phyloP scores from a whole-genome alignment of 2,888 invertebrate genomes.

The Heteromyza rotundicornis region DNA sequence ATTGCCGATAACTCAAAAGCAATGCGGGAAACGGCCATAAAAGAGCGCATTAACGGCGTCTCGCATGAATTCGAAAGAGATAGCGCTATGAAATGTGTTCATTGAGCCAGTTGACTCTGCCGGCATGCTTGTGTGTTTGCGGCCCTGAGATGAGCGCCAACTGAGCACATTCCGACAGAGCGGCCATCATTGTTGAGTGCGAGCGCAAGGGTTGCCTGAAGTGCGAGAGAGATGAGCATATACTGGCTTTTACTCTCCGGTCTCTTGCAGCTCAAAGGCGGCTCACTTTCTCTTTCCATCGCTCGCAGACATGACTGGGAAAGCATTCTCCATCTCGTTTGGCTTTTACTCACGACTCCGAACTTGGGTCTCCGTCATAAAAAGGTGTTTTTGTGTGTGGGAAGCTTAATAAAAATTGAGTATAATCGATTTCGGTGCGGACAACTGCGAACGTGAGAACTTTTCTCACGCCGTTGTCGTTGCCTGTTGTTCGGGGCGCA shows the following conservation, averaged over 20 bases:
- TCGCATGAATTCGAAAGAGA: slow-evolving; percentile 37
- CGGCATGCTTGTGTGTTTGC: neutral
- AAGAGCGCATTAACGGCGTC: slow-evolving; percentile 24
- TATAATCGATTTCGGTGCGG: slow-evolving; percentile 49
- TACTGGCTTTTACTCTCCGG: too few relatives aligned
- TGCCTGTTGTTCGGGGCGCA: neutral
- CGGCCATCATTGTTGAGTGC: slow-evolving; percentile 32
- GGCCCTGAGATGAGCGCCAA: neutral
- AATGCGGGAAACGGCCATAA: slow-evolving; percentile 37
- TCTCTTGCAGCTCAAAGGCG: too few relatives aligned
- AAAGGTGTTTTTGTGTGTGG: slow-evolving; percentile 44
- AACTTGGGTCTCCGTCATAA: slow-evolving; percentile 39
- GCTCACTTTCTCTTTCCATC: slow-evolving; percentile 18
- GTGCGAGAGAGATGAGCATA: neutral
- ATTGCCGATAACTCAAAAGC: slow-evolving; percentile 58
- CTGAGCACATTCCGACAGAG: neutral
- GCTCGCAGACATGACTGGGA: slow-evolving; percentile 9
- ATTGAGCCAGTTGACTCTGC: slow-evolving; percentile 11
- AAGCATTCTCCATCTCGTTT: neutral
- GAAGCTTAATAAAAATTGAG: slow-evolving; percentile 47
- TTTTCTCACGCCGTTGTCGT: slow-evolving; percentile 1
- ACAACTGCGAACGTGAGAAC: too few relatives aligned
- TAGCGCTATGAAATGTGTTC: slow-evolving; percentile 15
- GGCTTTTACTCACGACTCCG: too few relatives aligned
- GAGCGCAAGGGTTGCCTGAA: slow-evolving; percentile 32